Evolutionary conservation across 2,888 invertebrate species (phyloP), one percentile per base, ranked within the genome.

Genomic region (Cheiracanthium punctorium): DNA sequence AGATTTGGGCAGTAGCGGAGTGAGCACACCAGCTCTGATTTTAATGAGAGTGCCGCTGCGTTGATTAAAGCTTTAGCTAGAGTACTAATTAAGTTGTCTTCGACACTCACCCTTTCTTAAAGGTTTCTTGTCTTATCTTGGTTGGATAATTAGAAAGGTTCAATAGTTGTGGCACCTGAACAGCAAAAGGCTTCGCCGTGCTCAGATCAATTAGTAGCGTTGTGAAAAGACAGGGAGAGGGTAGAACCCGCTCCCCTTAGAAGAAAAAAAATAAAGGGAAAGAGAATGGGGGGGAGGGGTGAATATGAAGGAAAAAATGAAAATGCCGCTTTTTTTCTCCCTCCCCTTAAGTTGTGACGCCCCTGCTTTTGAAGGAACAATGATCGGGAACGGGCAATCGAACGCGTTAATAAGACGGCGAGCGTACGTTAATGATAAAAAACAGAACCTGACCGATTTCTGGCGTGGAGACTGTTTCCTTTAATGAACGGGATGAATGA

Each of bases 51-150:
- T 67, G 37, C 67, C 29, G 76, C 65, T 48, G 76, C 80, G 71
- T 48, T 86, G 76, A 81, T 81, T 81, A 81, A 87, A 87, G 71
- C 87, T 77, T 58, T 72, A 67, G 74, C 28, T 70, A 85, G 41
- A 80, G 65, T 67, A 81, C 87, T 87, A 87, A 87, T 87, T 87
- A 87, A 81, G 81, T 76, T 81, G 80, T 87, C 86, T 86, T 80
- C 84, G 74, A 41, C 84, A 74, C 84, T 69, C 72, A 48, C 67
- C 70, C 73, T 79, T 73, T 86, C 85, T 85, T 85, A 79, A 80
- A 79, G 77, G 73, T 84, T 84, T 84, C 85, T 86, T 86, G 77
- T 82, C 77, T 82, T 82, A 82, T 82, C 82, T 71, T 33, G 80
- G 85, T 33, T 74, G 64, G 79, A 80, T 85, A 85, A 85, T 85